Evolutionary conservation across 1,140 invertebrate genomes (phyloP).

Genomic region (Drosophila littoralis): DNA sequence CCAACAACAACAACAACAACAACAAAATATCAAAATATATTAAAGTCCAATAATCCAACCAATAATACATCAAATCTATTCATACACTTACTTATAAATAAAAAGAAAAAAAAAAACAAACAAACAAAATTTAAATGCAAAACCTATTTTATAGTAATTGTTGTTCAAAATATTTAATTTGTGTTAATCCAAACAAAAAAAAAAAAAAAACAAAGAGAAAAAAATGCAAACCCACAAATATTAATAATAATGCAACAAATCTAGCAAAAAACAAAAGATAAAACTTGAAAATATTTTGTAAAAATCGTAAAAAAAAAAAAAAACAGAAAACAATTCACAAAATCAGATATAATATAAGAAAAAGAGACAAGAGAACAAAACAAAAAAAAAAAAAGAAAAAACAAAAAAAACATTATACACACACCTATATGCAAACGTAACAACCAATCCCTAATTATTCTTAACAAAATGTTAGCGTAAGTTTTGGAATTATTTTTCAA

Average conservation of each 20-base stretch:
- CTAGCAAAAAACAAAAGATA: slow-evolving; percentile 11
- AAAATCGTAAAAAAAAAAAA: slow-evolving; percentile 32
- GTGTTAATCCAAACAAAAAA: slow-evolving; percentile 37
- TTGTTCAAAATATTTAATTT: slow-evolving; percentile 46
- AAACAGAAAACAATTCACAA: slow-evolving; percentile 17
- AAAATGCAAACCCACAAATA: slow-evolving; percentile 40
- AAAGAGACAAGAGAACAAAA: slow-evolving; percentile 13
- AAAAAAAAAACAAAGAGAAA: too few relatives aligned
- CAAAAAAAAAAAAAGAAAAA: too few relatives aligned
- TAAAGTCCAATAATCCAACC: slow-evolving; percentile 70
- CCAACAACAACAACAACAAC: slow-evolving; percentile 21
- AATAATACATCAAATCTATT: slow-evolving; percentile 47
- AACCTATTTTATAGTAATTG: slow-evolving; percentile 48
- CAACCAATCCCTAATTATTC: slow-evolving; percentile 49
- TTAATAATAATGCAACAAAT: slow-evolving; percentile 38
- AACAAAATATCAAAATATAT: slow-evolving; percentile 49
- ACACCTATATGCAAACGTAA: slow-evolving; percentile 49
- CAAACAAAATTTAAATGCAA: slow-evolving; percentile 42
- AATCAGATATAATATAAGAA: slow-evolving; percentile 31
- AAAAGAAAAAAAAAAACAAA: too few relatives aligned
- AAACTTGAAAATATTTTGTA: slow-evolving; percentile 32
- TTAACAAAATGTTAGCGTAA: slow-evolving; percentile 75
- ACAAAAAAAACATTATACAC: slow-evolving; percentile 61
- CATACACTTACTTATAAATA: slow-evolving; percentile 49
- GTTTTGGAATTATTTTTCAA: slow-evolving; percentile 72